These are phyloP conservation scores for Latheticus oryzae DNA, from an alignment of 2,888 invertebrate species.

Conservation along the genomic window DNA sequence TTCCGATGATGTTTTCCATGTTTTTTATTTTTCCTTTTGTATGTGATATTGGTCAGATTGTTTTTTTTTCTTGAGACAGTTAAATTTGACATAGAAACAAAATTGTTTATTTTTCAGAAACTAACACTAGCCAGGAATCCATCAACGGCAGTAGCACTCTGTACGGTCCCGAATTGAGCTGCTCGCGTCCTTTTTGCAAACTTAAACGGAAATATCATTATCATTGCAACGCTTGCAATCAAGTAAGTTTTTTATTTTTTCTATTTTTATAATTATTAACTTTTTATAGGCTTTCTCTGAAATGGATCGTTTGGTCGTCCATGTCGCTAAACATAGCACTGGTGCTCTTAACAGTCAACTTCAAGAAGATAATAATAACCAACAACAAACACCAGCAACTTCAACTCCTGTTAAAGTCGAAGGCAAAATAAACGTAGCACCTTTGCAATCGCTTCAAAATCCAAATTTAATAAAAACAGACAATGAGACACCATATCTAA, in stretches of 20 bases:
- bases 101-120: conserved; percentile 45
- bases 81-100: too few species aligned
- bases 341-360: conserved; percentile 68
- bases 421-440: conserved; percentile 63
- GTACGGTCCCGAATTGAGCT: conserved; percentile 75
- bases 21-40: too few species aligned
- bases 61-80: too few species aligned
- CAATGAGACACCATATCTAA: conserved; percentile 50
- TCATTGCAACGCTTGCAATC: conserved; percentile 84
- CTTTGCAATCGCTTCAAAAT: conserved; percentile 62
- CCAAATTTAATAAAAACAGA: conserved; percentile 37
- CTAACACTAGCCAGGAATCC: conserved; percentile 21
- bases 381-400: conserved; percentile 50
- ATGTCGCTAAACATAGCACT: conserved; percentile 78
- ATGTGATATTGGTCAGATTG: too few species aligned
- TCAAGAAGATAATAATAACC: conserved; percentile 61
- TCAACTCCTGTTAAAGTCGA: conserved; percentile 56
- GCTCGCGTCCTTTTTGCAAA: conserved; percentile 84
- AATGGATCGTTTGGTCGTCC: conserved; percentile 74
- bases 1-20: too few species aligned
- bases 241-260: conserved; percentile 62
- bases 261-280: too few species aligned
- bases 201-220: conserved; percentile 82
- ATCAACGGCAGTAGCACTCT: conserved; percentile 65
- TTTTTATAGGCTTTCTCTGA: conserved; percentile 75